These are phyloP conservation scores for Dolomedes plantarius DNA, from an alignment of 2,888 invertebrate genomes.

Conservation along the genomic window DNA sequence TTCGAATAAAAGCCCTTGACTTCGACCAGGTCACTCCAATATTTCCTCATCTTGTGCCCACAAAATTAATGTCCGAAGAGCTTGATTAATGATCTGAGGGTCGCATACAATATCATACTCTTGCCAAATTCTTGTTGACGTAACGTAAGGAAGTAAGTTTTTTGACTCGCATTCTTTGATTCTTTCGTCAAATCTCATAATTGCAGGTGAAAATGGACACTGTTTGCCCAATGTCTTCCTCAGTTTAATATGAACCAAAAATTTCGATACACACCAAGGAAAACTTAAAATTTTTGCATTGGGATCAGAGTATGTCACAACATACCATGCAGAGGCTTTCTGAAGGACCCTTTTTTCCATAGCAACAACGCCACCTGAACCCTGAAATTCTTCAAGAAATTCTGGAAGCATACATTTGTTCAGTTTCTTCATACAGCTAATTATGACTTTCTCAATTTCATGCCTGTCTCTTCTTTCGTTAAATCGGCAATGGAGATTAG, in stretches of 20 bases:
- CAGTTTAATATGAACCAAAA: constrained; percentile 44
- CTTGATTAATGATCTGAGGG: neutral
- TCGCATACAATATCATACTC: neutral
- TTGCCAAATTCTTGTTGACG: neutral
- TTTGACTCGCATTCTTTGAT: constrained; percentile 4
- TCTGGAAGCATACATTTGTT: constrained; percentile 40
- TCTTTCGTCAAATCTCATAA: constrained; percentile 34
- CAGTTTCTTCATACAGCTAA: constrained; percentile 38
- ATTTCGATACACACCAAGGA: constrained; percentile 59
- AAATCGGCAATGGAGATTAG: constrained; percentile 52
- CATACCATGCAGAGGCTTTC: constrained; percentile 70
- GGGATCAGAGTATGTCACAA: constrained; percentile 54
- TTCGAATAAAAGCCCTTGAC: neutral
- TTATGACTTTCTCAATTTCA: constrained; percentile 57
- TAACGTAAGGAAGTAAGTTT: neutral
- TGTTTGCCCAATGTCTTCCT: neutral
- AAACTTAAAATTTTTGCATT: constrained; percentile 54
- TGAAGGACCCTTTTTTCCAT: constrained; percentile 2
- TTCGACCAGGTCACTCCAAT: neutral
- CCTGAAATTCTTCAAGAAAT: constrained; percentile 52
- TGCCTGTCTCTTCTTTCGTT: constrained; percentile 53
- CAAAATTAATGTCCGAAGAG: constrained; percentile 27
- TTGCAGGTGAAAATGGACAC: constrained; percentile 25
- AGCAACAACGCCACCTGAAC: neutral
- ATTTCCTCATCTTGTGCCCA: constrained; percentile 46